Evolutionary conservation across 2,888 invertebrate genomes (phyloP), one percentile per base, ranked within the genome.

Genomic region (Orthosia cruda): DNA sequence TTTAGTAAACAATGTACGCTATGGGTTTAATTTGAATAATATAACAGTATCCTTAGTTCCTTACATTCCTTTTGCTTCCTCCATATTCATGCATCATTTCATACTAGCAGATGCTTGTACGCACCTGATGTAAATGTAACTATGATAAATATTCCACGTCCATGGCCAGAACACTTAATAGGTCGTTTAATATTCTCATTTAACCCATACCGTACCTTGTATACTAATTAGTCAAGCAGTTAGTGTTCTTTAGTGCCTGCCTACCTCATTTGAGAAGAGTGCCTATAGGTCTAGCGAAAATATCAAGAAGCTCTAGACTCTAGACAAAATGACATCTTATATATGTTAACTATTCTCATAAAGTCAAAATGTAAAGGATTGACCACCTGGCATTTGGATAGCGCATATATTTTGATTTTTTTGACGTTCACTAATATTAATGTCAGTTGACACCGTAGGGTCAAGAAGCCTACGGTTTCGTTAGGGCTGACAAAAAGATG

Each of bases 21-120:
- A 80, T 80, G 80, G 16, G 49, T 73, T 13, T 61, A 80, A 73
- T 76, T 20, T 61, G 74, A 49, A 50, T 80, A 80, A 61, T 73
- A 63, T 77, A n/a, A 40, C 47, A 81, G 15, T 58, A 74, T 74
- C 74, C 47, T 62, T 52, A 57, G 74, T 52, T 76, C 15, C 74
- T 52, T 4, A 50, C 49, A 61, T 80, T 61, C 49, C 15, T 20
- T 23, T 18, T 20, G 26, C 49, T 62, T 80, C 61, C 23, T 76
- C 50, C 81, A 76, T 76, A 76, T 74, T 80, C 55, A 76, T 80
- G 12, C 18, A 54, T 59, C 32, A 40, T 54, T 55, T 45, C 74
- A 80, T 74, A 76, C 54, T 55, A 49, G 50, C 58, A 47, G 71
- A n/a, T 23, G 23, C 2, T 13, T 58, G 16, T 26, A 50, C 47